Percentiles rank a stretch among this genome's conserved stretches.
These are phyloP conservation scores for Acanthornis magna DNA, from an alignment of 2,797 vertebrate genomes.

Conservation along the genomic window DNA sequence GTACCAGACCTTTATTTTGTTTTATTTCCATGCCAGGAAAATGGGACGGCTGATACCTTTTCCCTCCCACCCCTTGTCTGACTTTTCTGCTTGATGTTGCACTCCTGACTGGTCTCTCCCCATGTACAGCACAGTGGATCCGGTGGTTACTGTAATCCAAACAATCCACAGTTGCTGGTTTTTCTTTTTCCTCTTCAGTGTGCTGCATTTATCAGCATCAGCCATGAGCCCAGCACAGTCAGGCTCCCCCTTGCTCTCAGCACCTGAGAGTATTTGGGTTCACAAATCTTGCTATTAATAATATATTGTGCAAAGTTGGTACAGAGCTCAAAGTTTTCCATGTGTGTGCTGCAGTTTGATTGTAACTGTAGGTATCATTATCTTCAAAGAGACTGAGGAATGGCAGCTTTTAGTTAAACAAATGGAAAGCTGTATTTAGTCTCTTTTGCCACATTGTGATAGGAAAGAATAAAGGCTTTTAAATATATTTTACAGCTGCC, in stretches of 20 bases:
- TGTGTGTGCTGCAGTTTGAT: conserved; percentile 42
- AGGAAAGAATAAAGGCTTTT: conserved; percentile 70
- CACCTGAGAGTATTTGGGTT: conserved; percentile 17
- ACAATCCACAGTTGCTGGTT: not conserved
- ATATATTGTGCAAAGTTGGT: conserved; percentile 45
- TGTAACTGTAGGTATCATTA: conserved; percentile 66
- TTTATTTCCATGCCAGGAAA: not conserved
- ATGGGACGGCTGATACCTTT: not conserved
- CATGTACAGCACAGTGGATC: not conserved
- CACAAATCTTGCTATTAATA: conserved; percentile 35
- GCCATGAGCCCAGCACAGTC: not conserved
- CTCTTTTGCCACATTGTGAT: conserved; percentile 72
- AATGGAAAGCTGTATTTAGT: conserved; percentile 74
- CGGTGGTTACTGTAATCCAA: not conserved
- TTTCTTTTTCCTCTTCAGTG: not conserved
- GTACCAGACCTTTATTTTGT: not conserved
- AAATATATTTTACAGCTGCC: conserved; percentile 63
- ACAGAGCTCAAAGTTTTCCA: conserved; percentile 46
- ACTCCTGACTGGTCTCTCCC: not conserved
- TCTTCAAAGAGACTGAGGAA: conserved; percentile 65
- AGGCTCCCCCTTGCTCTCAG: conserved; percentile 39
- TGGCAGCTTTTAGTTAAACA: conserved; percentile 78
- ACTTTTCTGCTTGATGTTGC: not conserved
- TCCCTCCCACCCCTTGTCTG: not conserved
- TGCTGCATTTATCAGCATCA: not conserved